Evolutionary conservation across 2,113 vertebrate species (phyloP), one percentile per base, ranked within the genome.

Genomic region (Callithrix jacchus): DNA sequence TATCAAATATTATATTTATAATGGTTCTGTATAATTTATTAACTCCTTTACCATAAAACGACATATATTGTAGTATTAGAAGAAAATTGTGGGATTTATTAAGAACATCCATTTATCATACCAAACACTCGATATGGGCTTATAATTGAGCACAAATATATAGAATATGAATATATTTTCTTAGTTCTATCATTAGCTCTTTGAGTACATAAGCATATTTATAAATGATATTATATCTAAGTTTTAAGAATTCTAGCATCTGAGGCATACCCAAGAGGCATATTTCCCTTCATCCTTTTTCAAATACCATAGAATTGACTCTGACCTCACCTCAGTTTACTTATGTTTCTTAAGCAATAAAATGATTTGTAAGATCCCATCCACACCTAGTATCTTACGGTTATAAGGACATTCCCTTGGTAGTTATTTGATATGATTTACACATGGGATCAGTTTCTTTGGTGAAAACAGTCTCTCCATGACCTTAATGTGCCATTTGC

Each of bases 401-500:
- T 84, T 87, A 71, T 30, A 74, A 77, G 84, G 9, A 68, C 21
- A 21, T 87, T 92, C 35, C 87, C 16, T 47, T 71, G 18, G 11
- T 81, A 14, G 16, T 77, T 94, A 85, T 73, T 64, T 93, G 17
- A 20, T 49, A 47, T 79, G 27, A 18, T 90, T n/a, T 8, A 49
- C 18, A 58, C 47, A 54, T 49, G 32, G 16, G 37, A 80, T 92
- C 14, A 25, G 5, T 64, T 93, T 92, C 47, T 90, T 87, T 70
- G 14, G 64, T 84, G 35, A 80, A 85, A 77, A 87, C 18, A 76
- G 18, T 88, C 66, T 87, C 76, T 42, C 27, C 81, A 17, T 91
- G 79, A 93, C 32, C 27, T 91, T 87, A 58, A 93, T 81, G 20
- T 82, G 32, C 88, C 79, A 89, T 79, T 85, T 94, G 58, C 64